phyloP scores from a whole-genome alignment of 2,113 vertebrate genomes.

The Solea solea region DNA sequence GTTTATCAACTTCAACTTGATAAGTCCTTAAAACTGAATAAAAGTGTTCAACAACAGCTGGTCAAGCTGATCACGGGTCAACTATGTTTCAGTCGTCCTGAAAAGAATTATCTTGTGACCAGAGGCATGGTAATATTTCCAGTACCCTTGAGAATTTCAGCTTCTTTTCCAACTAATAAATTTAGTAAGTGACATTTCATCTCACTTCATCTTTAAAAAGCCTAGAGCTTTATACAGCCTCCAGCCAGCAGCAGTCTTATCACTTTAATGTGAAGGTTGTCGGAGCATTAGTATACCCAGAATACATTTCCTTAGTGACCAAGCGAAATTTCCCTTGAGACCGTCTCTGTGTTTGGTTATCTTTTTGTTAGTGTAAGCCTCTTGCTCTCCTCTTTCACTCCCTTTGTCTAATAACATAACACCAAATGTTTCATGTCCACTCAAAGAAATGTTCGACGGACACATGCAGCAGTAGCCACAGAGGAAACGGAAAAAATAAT shows the following conservation, averaged over 20 bases:
- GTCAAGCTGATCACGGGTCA: not conserved
- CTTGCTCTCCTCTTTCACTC: not conserved
- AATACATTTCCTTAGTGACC: slow-evolving; percentile 16
- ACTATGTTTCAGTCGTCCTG: not conserved
- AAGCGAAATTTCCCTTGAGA: slow-evolving; percentile 6
- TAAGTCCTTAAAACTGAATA: no score
- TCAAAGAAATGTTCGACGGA: not conserved
- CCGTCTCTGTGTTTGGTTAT: slow-evolving; percentile 5
- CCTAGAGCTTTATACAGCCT: not conserved
- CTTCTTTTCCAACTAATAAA: not conserved
- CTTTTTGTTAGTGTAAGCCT: slow-evolving; percentile 5
- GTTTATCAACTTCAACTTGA: no score
- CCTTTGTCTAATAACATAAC: not conserved
- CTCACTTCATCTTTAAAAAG: slow-evolving; percentile 13
- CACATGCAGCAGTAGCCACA: not conserved
- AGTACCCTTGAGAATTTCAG: not conserved
- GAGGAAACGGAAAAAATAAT: no score
- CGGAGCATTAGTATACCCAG: not conserved
- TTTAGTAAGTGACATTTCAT: not conserved
- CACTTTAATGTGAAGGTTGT: slow-evolving; percentile 12
- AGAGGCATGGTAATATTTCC: not conserved
- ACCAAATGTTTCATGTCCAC: not conserved
- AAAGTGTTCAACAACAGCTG: not conserved
- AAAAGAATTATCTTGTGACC: not conserved
- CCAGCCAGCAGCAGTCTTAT: not conserved